phyloP scores from a whole-genome alignment of 1,140 invertebrate species.

The Drosophila littoralis region DNA sequence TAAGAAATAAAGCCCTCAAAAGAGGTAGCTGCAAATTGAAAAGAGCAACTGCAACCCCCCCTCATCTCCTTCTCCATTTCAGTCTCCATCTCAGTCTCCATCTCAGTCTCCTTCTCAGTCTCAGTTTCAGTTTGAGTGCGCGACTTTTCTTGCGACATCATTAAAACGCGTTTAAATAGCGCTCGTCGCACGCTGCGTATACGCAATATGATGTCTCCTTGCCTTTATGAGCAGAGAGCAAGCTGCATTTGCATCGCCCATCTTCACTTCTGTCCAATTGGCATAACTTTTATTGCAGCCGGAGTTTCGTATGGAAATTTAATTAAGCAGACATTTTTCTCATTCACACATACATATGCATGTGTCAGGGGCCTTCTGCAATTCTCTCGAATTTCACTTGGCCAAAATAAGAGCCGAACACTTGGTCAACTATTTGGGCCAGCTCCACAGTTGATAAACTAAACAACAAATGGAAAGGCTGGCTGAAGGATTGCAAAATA shows the following conservation, averaged over 20 bases:
- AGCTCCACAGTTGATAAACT: conserved; percentile 11
- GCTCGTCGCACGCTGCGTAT: conserved; percentile 56
- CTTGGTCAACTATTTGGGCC: conserved; percentile 11
- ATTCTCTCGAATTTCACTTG: conserved; percentile 42
- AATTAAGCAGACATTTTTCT: conserved; percentile 63
- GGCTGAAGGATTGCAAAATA: conserved; percentile 1
- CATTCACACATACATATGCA: neutral
- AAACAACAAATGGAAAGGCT: conserved; percentile 10
- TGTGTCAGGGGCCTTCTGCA: conserved; percentile 21
- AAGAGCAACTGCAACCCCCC: conserved; percentile 29
- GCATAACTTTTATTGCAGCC: conserved; percentile 51
- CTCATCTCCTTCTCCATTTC: neutral
- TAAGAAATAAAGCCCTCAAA: conserved; percentile 56
- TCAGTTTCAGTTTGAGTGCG: conserved; percentile 16
- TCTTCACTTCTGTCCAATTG: conserved; percentile 31
- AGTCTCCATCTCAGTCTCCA: conserved; percentile 38
- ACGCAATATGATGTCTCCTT: conserved; percentile 49
- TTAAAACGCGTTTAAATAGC: conserved; percentile 72
- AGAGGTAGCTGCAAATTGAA: conserved; percentile 45
- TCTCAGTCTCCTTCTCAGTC: conserved; percentile 20
- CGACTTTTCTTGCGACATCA: conserved; percentile 39
- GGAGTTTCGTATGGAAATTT: conserved; percentile 65
- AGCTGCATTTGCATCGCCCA: conserved; percentile 39
- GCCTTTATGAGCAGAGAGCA: conserved; percentile 51
- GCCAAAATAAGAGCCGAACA: conserved; percentile 45